These are phyloP conservation scores for Acrossocheilus wenchowensis DNA, from an alignment of 2,797 vertebrate genomes.

Conservation along the genomic window DNA sequence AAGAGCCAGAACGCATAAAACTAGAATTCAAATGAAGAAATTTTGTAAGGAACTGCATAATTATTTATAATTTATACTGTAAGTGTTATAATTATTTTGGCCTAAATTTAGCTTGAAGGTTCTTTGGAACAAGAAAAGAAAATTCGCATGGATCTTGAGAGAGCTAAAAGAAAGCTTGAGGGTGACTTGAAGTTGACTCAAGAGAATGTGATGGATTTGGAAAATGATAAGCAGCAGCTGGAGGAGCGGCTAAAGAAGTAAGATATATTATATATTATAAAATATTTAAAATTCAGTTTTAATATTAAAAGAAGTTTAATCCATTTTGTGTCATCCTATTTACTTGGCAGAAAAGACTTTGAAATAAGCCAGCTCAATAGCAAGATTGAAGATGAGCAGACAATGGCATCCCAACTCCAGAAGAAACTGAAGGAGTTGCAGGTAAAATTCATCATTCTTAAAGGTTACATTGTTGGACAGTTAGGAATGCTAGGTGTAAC, in stretches of 20 bases:
- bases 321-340: not conserved
- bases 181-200: constrained; percentile 80
- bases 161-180: constrained; percentile 83
- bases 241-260: constrained; percentile 85
- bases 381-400: constrained; percentile 86
- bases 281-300: no score
- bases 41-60: rapidly evolving
- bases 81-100: not conserved
- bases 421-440: constrained; percentile 88
- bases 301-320: not conserved
- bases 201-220: constrained; percentile 84
- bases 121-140: constrained; percentile 87
- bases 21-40: not conserved
- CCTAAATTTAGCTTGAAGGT: constrained; percentile 73
- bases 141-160: constrained; percentile 83
- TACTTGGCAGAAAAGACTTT: constrained; percentile 80
- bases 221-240: constrained; percentile 81
- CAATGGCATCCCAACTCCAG: constrained; percentile 79
- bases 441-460: constrained; percentile 51
- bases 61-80: no score
- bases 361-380: constrained; percentile 80
- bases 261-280: not conserved
- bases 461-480: not conserved
- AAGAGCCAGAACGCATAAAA: not conserved
- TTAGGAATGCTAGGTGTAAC: not conserved